These are phyloP conservation scores for Scaptomyza flava DNA, from an alignment of 2,888 invertebrate genomes.

Conservation along the genomic window DNA sequence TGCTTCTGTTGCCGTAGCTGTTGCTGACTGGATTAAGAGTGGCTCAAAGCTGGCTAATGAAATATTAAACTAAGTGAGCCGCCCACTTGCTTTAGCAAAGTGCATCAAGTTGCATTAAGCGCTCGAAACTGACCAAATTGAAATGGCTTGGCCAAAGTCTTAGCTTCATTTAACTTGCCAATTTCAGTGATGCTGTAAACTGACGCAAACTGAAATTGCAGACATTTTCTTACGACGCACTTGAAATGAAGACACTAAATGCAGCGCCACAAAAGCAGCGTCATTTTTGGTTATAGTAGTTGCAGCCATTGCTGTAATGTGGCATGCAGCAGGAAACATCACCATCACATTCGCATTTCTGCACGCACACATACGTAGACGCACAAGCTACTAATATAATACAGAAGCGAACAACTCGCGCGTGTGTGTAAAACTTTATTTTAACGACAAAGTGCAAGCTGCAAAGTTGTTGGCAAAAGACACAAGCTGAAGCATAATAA, in stretches of 20 bases:
- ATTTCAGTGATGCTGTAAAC: constrained; percentile 19
- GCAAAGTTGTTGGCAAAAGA: constrained; percentile 71
- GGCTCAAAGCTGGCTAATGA: constrained; percentile 69
- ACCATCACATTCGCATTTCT: constrained; percentile 22
- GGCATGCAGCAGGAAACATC: constrained; percentile 49
- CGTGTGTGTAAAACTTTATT: constrained; percentile 75
- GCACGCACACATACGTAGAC: constrained; percentile 10
- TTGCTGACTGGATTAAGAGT: constrained; percentile 50
- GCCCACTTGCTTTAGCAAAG: constrained; percentile 37
- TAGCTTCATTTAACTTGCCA: constrained; percentile 18
- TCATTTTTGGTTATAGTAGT: constrained; percentile 58
- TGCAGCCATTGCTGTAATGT: constrained; percentile 57
- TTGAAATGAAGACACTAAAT: constrained; percentile 71
- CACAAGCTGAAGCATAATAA: constrained; percentile 38
- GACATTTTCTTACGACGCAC: constrained; percentile 50
- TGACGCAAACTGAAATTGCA: constrained; percentile 29
- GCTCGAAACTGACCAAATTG: constrained; percentile 38
- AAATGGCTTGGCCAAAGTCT: constrained; percentile 22
- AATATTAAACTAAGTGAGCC: constrained; percentile 64
- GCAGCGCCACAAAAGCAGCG: constrained; percentile 50
- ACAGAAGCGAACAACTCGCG: constrained; percentile 62
- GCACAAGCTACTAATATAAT: constrained; percentile 57
- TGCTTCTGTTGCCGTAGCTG: constrained; percentile 18
- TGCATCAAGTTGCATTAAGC: constrained; percentile 37
- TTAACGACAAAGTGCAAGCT: constrained; percentile 75